These are phyloP conservation scores for Batillaria attramentaria DNA, from an alignment of 1,140 invertebrate genomes.

Conservation along the genomic window DNA sequence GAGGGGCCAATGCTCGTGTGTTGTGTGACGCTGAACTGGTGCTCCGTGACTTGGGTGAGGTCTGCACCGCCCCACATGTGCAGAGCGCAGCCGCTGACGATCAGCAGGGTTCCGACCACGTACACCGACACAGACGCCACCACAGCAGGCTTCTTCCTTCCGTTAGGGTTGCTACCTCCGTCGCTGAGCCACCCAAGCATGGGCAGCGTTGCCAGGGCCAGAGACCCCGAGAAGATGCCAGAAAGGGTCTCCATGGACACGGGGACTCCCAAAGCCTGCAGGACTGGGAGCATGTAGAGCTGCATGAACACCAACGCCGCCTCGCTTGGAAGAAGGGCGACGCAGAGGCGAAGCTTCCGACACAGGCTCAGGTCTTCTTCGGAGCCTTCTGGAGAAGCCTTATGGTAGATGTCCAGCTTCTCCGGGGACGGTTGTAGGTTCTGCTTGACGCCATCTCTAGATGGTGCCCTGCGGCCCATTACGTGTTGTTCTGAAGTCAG, in stretches of 20 bases:
- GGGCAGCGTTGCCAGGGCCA: conserved; percentile 6
- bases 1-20: background rate
- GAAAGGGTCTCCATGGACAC: conserved; percentile 21
- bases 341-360: background rate
- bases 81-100: background rate
- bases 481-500: no score
- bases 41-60: no score
- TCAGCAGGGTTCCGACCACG: background rate
- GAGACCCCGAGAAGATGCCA: conserved; percentile 2
- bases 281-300: conserved; percentile 19
- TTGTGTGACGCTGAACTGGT: background rate
- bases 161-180: conserved; percentile 8
- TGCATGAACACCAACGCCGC: conserved; percentile 10
- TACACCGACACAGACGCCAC: background rate
- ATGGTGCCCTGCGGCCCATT: background rate
- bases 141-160: conserved; percentile 25
- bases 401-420: no score
- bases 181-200: conserved; percentile 13
- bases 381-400: no score
- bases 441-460: background rate
- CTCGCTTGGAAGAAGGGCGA: background rate
- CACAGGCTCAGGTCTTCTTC: background rate
- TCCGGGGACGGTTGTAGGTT: background rate
- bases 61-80: background rate
- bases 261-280: conserved; percentile 23